Evolutionary conservation across 2,888 invertebrate genomes (phyloP).

Genomic region (Itoplectis maculator): DNA sequence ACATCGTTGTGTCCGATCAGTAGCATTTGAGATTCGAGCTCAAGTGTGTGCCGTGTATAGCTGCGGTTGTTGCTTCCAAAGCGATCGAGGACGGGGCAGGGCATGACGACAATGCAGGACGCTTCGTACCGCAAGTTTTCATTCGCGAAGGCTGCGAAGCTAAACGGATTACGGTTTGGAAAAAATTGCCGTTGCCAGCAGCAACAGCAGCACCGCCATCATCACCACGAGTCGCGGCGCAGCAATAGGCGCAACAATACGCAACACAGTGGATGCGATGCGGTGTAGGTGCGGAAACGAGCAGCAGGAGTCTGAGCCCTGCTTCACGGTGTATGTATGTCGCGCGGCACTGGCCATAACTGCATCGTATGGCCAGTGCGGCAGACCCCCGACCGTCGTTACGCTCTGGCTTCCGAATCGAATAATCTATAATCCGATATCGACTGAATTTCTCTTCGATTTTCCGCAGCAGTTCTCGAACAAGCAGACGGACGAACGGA

Average conservation of each 20-base stretch:
- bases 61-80: conserved; percentile 2
- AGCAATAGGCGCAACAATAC: conserved; percentile 15
- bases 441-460: conserved; percentile 58
- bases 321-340: no score
- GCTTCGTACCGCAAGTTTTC: conserved; percentile 54
- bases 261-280: conserved; percentile 8
- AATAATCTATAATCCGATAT: conserved; percentile 71
- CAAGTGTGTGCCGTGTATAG: conserved; percentile 12
- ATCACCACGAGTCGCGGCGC: not conserved
- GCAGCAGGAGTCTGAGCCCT: conserved; percentile 36
- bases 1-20: not conserved
- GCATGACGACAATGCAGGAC: conserved; percentile 46
- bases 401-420: conserved; percentile 63
- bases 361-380: conserved; percentile 26
- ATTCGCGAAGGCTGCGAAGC: conserved; percentile 40
- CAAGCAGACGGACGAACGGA: conserved; percentile 13
- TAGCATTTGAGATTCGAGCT: conserved; percentile 30
- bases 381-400: conserved; percentile 32
- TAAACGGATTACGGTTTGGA: conserved; percentile 60
- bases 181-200: conserved; percentile 49
- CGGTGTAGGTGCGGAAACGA: conserved; percentile 38
- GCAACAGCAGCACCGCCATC: conserved; percentile 5
- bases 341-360: no score
- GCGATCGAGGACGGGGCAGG: not conserved
- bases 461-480: conserved; percentile 32